These are phyloP conservation scores for Lipotes vexillifer DNA, from an alignment of 2,113 vertebrate species.

Conservation along the genomic window DNA sequence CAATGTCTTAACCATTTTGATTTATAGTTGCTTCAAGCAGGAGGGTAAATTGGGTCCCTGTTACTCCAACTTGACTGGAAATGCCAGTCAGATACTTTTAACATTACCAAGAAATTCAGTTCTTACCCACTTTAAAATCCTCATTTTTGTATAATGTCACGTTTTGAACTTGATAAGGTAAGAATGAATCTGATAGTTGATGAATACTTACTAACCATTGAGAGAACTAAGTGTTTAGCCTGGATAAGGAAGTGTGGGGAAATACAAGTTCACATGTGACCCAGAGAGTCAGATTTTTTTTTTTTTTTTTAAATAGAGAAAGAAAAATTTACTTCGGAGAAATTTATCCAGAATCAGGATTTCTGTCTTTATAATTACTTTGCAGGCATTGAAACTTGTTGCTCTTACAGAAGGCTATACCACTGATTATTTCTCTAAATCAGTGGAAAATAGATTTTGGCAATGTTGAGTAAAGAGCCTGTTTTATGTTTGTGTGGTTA, in stretches of 20 bases:
- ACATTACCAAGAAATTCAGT: background rate
- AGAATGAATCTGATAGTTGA: background rate
- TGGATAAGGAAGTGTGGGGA: background rate
- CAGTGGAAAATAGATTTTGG: conserved; percentile 49
- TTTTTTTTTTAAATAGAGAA: conserved; percentile 13
- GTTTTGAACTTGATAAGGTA: conserved; percentile 23
- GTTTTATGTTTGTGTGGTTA: background rate
- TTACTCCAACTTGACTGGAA: background rate
- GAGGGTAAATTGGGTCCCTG: background rate
- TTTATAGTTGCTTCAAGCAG: background rate
- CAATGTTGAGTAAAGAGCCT: conserved; percentile 46
- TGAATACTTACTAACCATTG: background rate
- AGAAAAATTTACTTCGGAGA: conserved; percentile 54
- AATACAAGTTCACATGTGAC: background rate
- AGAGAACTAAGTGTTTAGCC: background rate
- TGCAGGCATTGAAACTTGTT: conserved; percentile 66
- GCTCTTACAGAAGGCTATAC: conserved; percentile 65
- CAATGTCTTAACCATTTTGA: background rate
- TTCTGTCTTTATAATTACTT: conserved; percentile 64
- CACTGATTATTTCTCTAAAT: conserved; percentile 59
- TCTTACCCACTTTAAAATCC: background rate
- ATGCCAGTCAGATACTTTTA: background rate
- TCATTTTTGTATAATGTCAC: background rate
- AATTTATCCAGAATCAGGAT: conserved; percentile 67
- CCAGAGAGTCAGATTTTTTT: background rate